Conservation (phyloP, 2,888 invertebrate genomes). For the Meganola albula region DNA sequence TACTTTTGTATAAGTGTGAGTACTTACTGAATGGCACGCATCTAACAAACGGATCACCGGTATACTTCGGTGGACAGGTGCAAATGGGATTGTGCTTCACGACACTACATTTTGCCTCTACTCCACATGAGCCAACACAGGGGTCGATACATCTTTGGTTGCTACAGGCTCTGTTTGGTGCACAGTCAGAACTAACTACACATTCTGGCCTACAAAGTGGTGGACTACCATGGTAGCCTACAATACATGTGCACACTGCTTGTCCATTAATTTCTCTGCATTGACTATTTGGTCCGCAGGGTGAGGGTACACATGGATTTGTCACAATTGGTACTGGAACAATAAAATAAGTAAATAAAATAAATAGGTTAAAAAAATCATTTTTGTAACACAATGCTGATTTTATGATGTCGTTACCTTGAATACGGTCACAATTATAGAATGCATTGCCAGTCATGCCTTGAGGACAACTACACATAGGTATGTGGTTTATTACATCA, state of each 20-base stretch:
- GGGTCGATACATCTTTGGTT: slow-evolving; percentile 87
- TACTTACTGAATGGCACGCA: slow-evolving; percentile 73
- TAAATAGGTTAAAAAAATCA: slow-evolving; percentile 1
- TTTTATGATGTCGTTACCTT: slow-evolving; percentile 51
- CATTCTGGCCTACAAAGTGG: slow-evolving; percentile 88
- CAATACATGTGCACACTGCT: slow-evolving; percentile 85
- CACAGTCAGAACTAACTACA: slow-evolving; percentile 85
- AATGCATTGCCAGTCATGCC: slow-evolving; percentile 84
- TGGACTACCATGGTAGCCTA: slow-evolving; percentile 83
- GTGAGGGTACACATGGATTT: slow-evolving; percentile 84
- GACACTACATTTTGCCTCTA: slow-evolving; percentile 83
- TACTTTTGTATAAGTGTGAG: too few species aligned
- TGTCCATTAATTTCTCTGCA: slow-evolving; percentile 81
- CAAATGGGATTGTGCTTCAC: slow-evolving; percentile 88
- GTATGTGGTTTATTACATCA: slow-evolving; percentile 83
- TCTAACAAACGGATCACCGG: slow-evolving; percentile 87
- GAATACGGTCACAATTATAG: slow-evolving; percentile 76
- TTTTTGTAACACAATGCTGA: background rate
- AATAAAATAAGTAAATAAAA: slow-evolving; percentile 7
- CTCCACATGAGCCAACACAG: slow-evolving; percentile 85
- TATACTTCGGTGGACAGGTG: slow-evolving; percentile 80
- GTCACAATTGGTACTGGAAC: slow-evolving; percentile 53
- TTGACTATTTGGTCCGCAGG: slow-evolving; percentile 87
- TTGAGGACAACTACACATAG: slow-evolving; percentile 83
- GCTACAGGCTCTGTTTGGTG: slow-evolving; percentile 83